These are phyloP conservation scores for Hermetia illucens DNA, from an alignment of 1,140 invertebrate genomes.

Conservation along the genomic window DNA sequence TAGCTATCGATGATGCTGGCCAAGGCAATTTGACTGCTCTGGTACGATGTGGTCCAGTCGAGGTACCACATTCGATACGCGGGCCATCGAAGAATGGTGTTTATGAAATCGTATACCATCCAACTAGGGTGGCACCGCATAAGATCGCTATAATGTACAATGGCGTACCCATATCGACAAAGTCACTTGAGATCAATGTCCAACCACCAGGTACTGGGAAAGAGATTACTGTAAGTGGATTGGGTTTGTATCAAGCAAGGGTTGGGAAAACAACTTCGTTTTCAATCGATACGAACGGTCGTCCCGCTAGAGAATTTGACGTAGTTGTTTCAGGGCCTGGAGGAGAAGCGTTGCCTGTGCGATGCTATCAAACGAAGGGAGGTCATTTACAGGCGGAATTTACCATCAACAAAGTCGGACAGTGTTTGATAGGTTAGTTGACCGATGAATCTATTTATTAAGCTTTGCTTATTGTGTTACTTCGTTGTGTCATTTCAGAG, in stretches of 20 bases:
- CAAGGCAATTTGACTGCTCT: slow-evolving; percentile 64
- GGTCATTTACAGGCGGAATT: slow-evolving; percentile 86
- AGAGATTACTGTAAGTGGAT: slow-evolving; percentile 43
- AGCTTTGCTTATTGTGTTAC: background rate
- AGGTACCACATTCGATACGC: slow-evolving; percentile 66
- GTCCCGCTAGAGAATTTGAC: slow-evolving; percentile 77
- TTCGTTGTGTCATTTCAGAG: slow-evolving; percentile 38
- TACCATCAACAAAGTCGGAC: slow-evolving; percentile 61
- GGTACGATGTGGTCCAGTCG: slow-evolving; percentile 61
- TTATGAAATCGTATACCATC: slow-evolving; percentile 76
- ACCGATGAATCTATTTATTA: background rate
- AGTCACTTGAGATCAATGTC: slow-evolving; percentile 36
- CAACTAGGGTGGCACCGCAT: slow-evolving; percentile 64
- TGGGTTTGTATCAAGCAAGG: slow-evolving; percentile 69
- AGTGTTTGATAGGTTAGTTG: slow-evolving; percentile 44
- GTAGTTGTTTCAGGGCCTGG: slow-evolving; percentile 79
- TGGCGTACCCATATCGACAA: slow-evolving; percentile 46
- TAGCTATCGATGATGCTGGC: slow-evolving; percentile 59
- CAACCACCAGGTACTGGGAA: slow-evolving; percentile 46
- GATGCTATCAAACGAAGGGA: slow-evolving; percentile 91
- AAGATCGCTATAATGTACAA: slow-evolving; percentile 67
- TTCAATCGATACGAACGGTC: slow-evolving; percentile 74
- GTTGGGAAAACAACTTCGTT: slow-evolving; percentile 70
- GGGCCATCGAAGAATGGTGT: slow-evolving; percentile 46
- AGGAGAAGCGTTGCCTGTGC: slow-evolving; percentile 78